A percentile compares a stretch with the other conserved stretches of the same genome.
Evolutionary conservation across 1,140 invertebrate species (phyloP).

Genomic region (Drosophila auraria): DNA sequence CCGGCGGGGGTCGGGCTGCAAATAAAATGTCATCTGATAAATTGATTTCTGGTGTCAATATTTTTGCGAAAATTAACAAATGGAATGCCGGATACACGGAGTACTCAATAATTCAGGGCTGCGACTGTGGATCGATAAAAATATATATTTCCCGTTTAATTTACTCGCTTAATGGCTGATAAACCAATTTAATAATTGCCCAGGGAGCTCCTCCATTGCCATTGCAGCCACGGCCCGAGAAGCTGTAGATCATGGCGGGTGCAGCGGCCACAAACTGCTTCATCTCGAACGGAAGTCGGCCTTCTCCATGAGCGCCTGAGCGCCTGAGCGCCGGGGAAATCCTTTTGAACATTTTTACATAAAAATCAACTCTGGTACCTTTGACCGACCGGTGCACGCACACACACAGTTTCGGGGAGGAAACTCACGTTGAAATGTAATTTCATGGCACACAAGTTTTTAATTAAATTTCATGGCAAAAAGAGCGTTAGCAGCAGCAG

Average conservation of each 20-base stretch:
- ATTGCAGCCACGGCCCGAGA: background rate
- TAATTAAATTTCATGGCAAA: slow-evolving; percentile 84
- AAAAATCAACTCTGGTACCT: slow-evolving; percentile 70
- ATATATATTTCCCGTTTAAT: slow-evolving; percentile 47
- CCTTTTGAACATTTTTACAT: slow-evolving; percentile 53
- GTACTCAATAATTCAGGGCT: slow-evolving; percentile 39
- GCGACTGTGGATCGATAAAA: slow-evolving; percentile 31
- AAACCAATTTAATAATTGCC: slow-evolving; percentile 47
- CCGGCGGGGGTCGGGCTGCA: slow-evolving; percentile 6
- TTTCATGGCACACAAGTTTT: slow-evolving; percentile 84
- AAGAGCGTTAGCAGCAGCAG: slow-evolving; percentile 36
- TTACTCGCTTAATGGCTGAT: slow-evolving; percentile 40
- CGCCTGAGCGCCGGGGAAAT: slow-evolving; percentile 16
- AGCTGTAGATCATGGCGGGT: slow-evolving; percentile 30
- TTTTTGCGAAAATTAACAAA: slow-evolving; percentile 34
- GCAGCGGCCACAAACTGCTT: slow-evolving; percentile 38
- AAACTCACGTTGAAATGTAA: slow-evolving; percentile 80
- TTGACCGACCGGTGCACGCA: slow-evolving; percentile 25
- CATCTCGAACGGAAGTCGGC: slow-evolving; percentile 63
- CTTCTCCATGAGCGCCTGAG: background rate
- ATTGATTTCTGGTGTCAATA: slow-evolving; percentile 44
- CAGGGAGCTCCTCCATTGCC: slow-evolving; percentile 2
- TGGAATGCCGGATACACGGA: slow-evolving; percentile 13
- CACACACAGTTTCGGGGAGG: slow-evolving; percentile 33
- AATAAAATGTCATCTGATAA: slow-evolving; percentile 27